Percentiles rank a stretch among this genome's conserved stretches.
Evolutionary conservation across 2,797 vertebrate species (phyloP).

Genomic region (Siniperca undulata): DNA sequence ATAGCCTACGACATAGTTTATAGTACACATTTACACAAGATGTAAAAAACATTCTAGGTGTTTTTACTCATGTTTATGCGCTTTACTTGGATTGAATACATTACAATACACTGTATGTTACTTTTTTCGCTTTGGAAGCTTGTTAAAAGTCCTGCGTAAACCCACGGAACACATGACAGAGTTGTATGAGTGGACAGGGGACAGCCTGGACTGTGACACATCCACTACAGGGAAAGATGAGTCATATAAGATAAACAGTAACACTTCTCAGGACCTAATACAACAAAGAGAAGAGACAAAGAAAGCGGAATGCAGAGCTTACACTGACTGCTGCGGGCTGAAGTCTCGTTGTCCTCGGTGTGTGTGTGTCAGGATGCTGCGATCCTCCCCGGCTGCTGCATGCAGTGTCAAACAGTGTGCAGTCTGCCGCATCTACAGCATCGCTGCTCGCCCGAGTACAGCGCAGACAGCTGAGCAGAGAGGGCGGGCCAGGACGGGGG

Average conservation of each 20-base stretch:
- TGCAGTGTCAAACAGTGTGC: slow-evolving; percentile 39
- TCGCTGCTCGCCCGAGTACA: slow-evolving; percentile 14
- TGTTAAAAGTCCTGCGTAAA: not conserved
- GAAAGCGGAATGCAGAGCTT: slow-evolving; percentile 23
- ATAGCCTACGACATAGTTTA: not conserved
- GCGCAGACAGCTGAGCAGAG: not conserved
- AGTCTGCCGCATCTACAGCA: slow-evolving; percentile 60
- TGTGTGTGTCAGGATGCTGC: slow-evolving; percentile 42
- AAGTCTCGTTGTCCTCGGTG: slow-evolving; percentile 24
- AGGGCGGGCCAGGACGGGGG: slow-evolving; percentile 18
- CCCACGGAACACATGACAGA: not conserved
- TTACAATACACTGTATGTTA: too few species aligned
- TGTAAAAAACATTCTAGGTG: not conserved
- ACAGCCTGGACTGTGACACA: slow-evolving; percentile 14
- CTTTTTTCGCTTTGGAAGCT: not conserved
- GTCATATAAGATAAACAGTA: not conserved
- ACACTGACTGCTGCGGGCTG: slow-evolving; percentile 36
- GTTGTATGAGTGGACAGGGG: slow-evolving; percentile 2
- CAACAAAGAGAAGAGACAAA: not conserved
- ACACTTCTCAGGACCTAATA: not conserved
- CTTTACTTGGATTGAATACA: not conserved
- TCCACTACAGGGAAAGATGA: not conserved
- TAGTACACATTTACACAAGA: not conserved
- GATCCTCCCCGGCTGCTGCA: slow-evolving; percentile 52
- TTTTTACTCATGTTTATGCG: not conserved